Percentiles rank a stretch among this genome's conserved stretches.
phyloP scores from a whole-genome alignment of 2,113 vertebrate species.

The Micronycteris hirsuta region DNA sequence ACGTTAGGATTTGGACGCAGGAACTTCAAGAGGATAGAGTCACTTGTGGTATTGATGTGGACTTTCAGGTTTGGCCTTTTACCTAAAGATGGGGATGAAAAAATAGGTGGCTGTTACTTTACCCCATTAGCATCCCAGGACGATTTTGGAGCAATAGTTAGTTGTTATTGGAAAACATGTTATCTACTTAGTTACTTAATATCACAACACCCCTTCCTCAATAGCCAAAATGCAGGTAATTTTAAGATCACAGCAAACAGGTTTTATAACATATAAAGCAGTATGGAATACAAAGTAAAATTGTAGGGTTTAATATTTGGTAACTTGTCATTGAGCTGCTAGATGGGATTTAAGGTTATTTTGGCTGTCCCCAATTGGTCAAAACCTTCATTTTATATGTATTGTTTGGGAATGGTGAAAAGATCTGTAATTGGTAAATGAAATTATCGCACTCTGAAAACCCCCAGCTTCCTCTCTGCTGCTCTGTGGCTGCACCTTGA shows the following conservation, averaged over 20 bases:
- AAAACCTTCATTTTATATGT: neutral
- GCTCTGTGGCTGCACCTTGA: neutral
- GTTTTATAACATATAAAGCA: neutral
- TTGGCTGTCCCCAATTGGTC: neutral
- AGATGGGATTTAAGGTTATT: neutral
- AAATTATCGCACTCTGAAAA: neutral
- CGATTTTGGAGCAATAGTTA: neutral
- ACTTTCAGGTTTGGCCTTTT: constrained; percentile 93
- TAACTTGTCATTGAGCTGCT: neutral
- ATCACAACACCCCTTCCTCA: neutral
- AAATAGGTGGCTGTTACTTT: neutral
- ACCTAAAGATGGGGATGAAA: constrained; percentile 76
- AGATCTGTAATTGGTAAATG: neutral
- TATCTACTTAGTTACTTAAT: neutral
- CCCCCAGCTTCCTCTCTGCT: neutral
- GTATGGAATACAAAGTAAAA: neutral
- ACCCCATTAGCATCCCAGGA: neutral
- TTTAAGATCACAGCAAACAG: neutral
- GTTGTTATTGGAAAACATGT: neutral
- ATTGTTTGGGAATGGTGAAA: neutral
- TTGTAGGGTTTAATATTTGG: neutral
- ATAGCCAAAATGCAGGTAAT: neutral
- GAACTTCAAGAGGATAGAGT: constrained; percentile 93
- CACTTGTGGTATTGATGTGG: constrained; percentile 91
- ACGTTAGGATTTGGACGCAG: constrained; percentile 85